Evolutionary conservation across 1,140 invertebrate species (phyloP).

Genomic region (Schlechtendalia chinensis): DNA sequence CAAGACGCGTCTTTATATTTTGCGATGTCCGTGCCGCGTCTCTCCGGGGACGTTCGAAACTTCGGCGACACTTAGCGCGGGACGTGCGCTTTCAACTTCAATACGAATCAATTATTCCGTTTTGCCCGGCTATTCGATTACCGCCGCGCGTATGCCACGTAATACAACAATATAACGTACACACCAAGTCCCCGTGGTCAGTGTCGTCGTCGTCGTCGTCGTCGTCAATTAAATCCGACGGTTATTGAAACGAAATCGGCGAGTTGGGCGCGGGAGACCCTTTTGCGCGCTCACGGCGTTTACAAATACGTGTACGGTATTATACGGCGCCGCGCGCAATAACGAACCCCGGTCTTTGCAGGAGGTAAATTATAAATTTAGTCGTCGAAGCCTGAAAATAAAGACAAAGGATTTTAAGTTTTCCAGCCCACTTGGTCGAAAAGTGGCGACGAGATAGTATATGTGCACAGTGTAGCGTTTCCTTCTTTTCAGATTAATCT

Average conservation of each 20-base stretch:
- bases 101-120: slow-evolving; percentile 49
- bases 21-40: slow-evolving; percentile 10
- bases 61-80: slow-evolving; percentile 38
- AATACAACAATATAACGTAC: not conserved
- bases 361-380: slow-evolving; percentile 26
- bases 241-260: too few relatives aligned
- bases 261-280: too few relatives aligned
- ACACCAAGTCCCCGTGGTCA: not conserved
- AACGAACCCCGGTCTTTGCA: not conserved
- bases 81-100: slow-evolving; percentile 32
- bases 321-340: not conserved
- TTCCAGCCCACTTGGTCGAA: slow-evolving; percentile 48
- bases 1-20: slow-evolving; percentile 42
- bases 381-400: slow-evolving; percentile 32
- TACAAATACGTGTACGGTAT: too few relatives aligned
- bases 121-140: slow-evolving; percentile 29
- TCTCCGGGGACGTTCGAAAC: slow-evolving; percentile 44
- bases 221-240: not conserved
- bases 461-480: not conserved
- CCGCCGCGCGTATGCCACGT: not conserved
- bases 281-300: too few relatives aligned
- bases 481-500: slow-evolving; percentile 46
- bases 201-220: not conserved
- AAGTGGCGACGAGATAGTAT: slow-evolving; percentile 34
- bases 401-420: slow-evolving; percentile 48